Conservation (phyloP, 2,888 invertebrate species). For the Gnatocerus cornutus region DNA sequence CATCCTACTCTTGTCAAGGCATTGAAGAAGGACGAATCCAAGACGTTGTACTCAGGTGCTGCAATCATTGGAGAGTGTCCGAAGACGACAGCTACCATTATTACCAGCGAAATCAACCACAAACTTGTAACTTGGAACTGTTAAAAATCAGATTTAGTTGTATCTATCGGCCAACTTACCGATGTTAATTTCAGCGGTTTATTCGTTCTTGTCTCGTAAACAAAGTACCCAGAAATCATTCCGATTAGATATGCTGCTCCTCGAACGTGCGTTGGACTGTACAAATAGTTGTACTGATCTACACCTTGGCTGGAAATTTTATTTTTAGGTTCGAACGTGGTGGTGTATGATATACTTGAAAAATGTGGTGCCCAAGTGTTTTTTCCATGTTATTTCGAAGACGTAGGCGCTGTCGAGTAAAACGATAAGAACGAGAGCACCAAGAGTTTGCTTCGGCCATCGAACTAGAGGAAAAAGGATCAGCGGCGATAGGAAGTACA, state of each 20-base stretch:
- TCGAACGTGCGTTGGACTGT: conserved; percentile 50
- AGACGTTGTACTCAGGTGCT: conserved; percentile 30
- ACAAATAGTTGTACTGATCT: conserved; percentile 38
- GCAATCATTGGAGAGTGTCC: conserved; percentile 5
- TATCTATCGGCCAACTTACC: background rate
- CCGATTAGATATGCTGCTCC: conserved; percentile 50
- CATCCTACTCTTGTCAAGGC: conserved; percentile 54
- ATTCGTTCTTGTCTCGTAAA: conserved; percentile 51
- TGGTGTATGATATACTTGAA: too few species aligned
- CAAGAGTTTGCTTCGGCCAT: conserved; percentile 60
- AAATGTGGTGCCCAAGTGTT: conserved; percentile 42
- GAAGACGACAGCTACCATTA: background rate
- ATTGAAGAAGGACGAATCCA: conserved; percentile 53
- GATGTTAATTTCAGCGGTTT: conserved; percentile 5
- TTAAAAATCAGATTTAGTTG: background rate
- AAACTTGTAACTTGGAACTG: background rate
- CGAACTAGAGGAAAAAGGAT: conserved; percentile 71
- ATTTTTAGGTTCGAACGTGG: background rate
- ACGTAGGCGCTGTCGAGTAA: conserved; percentile 47
- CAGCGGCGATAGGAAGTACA: conserved; percentile 74
- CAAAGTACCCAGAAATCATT: conserved; percentile 50
- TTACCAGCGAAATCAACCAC: conserved; percentile 18
- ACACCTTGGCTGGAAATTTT: conserved; percentile 40
- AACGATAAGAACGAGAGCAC: conserved; percentile 23
- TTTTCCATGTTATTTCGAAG: conserved; percentile 47